These are phyloP conservation scores for Ganaspis brasiliensis DNA, from an alignment of 2,888 invertebrate species.

Conservation along the genomic window DNA sequence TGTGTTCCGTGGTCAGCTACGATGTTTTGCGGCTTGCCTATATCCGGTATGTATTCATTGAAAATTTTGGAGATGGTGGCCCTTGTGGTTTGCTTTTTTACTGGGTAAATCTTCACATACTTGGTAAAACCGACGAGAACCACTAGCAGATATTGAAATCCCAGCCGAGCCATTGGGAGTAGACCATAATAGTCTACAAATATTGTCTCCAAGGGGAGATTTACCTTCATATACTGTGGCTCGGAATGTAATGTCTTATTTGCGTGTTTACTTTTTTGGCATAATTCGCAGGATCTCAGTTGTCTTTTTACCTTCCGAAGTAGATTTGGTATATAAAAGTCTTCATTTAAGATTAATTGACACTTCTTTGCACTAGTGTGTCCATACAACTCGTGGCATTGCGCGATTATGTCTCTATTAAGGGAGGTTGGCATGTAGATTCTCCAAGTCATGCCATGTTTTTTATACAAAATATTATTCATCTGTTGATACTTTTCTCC, in stretches of 20 bases:
- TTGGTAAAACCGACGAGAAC: conserved; percentile 49
- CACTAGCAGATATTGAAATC: conserved; percentile 45
- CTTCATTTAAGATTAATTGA: no score
- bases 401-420: no score
- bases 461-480: no score
- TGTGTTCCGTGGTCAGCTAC: conserved; percentile 47
- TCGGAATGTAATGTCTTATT: neutral
- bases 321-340: no score
- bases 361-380: no score
- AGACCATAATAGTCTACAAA: conserved; percentile 57
- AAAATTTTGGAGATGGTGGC: conserved; percentile 37
- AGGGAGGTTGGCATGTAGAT: no score
- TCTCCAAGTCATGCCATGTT: no score
- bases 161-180: conserved; percentile 42
- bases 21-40: conserved; percentile 44
- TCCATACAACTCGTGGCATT: no score
- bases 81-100: conserved; percentile 45
- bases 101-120: conserved; percentile 49
- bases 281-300: no score
- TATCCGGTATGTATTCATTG: conserved; percentile 40
- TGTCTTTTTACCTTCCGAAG: no score
- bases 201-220: conserved; percentile 42
- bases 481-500: no score
- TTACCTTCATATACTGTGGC: conserved; percentile 38
- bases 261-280: no score